phyloP scores from a whole-genome alignment of 2,797 vertebrate genomes.

The Enteromius unitaeniatus region DNA sequence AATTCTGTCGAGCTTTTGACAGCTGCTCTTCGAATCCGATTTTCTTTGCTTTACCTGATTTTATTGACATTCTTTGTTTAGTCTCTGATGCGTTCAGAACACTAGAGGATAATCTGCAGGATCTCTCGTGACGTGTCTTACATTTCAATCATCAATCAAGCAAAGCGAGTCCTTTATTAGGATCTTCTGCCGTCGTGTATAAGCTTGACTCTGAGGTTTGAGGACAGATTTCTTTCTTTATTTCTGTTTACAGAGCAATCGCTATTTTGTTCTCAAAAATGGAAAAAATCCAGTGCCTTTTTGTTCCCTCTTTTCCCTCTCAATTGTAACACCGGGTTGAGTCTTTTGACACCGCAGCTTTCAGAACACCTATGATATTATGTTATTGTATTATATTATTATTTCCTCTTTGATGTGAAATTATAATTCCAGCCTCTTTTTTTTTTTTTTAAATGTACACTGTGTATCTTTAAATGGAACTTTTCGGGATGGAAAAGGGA shows the following conservation, averaged over 20 bases:
- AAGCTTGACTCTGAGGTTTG: neutral
- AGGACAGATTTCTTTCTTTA: neutral
- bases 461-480: constrained; percentile 56
- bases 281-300: constrained; percentile 51
- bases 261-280: constrained; percentile 21
- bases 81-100: constrained; percentile 11
- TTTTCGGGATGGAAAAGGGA: constrained; percentile 55
- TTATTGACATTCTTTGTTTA: neutral
- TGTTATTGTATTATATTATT: constrained; percentile 32
- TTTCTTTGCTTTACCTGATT: constrained; percentile 44
- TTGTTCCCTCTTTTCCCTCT: neutral
- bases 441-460: constrained; percentile 29
- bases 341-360: neutral
- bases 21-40: constrained; percentile 49
- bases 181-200: neutral
- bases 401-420: constrained; percentile 45
- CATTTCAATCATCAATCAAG: neutral
- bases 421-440: constrained; percentile 46
- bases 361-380: constrained; percentile 38
- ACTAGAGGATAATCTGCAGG: constrained; percentile 7
- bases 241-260: constrained; percentile 42
- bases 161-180: constrained; percentile 1
- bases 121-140: neutral
- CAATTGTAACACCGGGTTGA: constrained; percentile 21
- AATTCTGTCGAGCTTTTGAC: constrained; percentile 62